Evolutionary conservation across 1,140 invertebrate genomes (phyloP).

Genomic region (Pristionchus pacificus): DNA sequence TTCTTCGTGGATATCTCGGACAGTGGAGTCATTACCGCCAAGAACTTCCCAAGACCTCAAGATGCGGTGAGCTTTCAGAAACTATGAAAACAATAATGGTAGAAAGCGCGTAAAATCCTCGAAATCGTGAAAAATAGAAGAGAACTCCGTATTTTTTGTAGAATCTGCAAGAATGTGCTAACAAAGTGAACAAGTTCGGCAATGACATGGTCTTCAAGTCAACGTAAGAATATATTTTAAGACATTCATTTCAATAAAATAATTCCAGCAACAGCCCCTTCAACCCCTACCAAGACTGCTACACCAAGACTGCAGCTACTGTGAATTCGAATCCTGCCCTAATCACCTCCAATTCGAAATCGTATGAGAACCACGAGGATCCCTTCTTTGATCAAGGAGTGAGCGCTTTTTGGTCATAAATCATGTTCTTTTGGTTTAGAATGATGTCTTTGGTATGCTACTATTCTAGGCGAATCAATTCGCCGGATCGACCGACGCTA

Average conservation of each 20-base stretch:
- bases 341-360: neutral
- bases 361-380: conserved; percentile 7
- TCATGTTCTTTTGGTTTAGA: neutral
- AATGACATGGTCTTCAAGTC: conserved; percentile 32
- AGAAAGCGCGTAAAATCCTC: too few relatives aligned
- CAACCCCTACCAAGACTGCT: conserved; percentile 37
- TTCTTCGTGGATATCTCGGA: too few relatives aligned
- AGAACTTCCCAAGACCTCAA: too few relatives aligned
- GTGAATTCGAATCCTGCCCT: conserved; percentile 1
- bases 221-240: conserved; percentile 5
- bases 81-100: too few relatives aligned
- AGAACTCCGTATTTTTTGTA: too few relatives aligned
- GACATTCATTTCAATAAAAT: too few relatives aligned
- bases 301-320: conserved; percentile 6
- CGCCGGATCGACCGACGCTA: conserved; percentile 40
- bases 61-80: too few relatives aligned
- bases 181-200: conserved; percentile 26
- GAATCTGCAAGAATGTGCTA: too few relatives aligned
- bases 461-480: conserved; percentile 50
- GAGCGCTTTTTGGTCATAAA: neutral
- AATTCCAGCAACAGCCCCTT: conserved; percentile 37
- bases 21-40: too few relatives aligned
- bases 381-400: conserved; percentile 31
- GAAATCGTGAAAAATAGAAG: conserved; percentile 23
- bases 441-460: too few relatives aligned